Conservation (phyloP, 1,140 invertebrate species). For the Drosophila saltans region DNA sequence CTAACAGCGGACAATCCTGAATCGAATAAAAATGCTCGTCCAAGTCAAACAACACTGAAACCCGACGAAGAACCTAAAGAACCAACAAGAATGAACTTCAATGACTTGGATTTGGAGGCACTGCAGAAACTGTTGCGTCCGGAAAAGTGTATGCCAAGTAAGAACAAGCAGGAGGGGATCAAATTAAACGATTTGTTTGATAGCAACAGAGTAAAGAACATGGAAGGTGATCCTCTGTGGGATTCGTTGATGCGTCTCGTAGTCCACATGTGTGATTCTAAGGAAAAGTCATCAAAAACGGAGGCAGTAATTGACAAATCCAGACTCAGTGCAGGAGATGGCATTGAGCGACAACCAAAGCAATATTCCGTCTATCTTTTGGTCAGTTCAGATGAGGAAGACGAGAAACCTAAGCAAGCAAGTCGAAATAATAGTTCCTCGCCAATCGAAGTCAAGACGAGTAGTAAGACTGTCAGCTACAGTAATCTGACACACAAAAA, state of each 20-base stretch:
- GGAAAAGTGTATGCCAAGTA: neutral
- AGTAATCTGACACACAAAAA: neutral
- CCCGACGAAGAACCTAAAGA: neutral
- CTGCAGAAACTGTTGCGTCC: neutral
- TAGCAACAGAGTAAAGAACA: slow-evolving; percentile 19
- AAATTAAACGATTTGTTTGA: slow-evolving; percentile 47
- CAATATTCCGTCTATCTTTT: slow-evolving; percentile 54
- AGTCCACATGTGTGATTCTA: slow-evolving; percentile 28
- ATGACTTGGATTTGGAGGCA: slow-evolving; percentile 1
- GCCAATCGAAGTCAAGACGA: neutral
- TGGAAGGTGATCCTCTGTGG: slow-evolving; percentile 30
- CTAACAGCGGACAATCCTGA: slow-evolving; percentile 13
- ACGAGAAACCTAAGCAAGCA: neutral
- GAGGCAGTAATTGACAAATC: neutral
- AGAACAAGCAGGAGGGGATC: slow-evolving; percentile 3
- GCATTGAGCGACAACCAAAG: slow-evolving; percentile 28
- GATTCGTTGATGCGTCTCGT: slow-evolving; percentile 49
- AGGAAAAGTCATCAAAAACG: neutral
- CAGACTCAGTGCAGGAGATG: slow-evolving; percentile 37
- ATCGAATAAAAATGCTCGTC: too few species aligned
- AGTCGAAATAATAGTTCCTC: neutral
- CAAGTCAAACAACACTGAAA: neutral
- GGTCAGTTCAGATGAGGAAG: slow-evolving; percentile 54
- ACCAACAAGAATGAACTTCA: neutral
- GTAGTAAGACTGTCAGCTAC: neutral